phyloP scores from a whole-genome alignment of 1,140 invertebrate genomes.

The Heliconius hermathena region DNA sequence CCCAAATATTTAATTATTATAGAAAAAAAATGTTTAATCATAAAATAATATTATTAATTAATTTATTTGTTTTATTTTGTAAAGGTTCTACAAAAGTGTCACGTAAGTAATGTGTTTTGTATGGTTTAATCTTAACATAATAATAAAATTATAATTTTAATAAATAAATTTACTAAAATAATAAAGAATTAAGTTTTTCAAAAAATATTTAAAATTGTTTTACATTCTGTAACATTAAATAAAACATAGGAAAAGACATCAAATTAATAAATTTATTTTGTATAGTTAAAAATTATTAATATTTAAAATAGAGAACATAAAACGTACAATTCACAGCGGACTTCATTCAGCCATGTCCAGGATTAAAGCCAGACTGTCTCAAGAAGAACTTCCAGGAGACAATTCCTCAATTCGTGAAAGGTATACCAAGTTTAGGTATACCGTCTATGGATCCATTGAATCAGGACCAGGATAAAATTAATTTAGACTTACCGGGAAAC shows the following conservation, averaged over 20 bases:
- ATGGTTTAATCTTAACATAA: neutral
- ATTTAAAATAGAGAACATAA: no score
- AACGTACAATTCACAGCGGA: slow-evolving; percentile 50
- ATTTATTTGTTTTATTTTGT: slow-evolving; percentile 38
- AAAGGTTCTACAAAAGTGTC: slow-evolving; percentile 44
- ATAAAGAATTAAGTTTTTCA: no score
- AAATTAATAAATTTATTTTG: no score
- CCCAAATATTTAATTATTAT: slow-evolving; percentile 4
- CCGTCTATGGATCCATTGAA: slow-evolving; percentile 52
- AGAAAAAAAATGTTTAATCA: slow-evolving; percentile 33
- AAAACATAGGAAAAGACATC: no score
- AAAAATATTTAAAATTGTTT: no score
- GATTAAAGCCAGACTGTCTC: slow-evolving; percentile 57
- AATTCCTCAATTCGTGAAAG: slow-evolving; percentile 57
- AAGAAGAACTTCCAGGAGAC: slow-evolving; percentile 58
- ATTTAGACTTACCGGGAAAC: slow-evolving; percentile 53
- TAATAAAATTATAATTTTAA: no score
- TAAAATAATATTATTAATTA: slow-evolving; percentile 30
- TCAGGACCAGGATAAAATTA: slow-evolving; percentile 40
- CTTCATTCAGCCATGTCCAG: slow-evolving; percentile 58
- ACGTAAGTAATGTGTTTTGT: slow-evolving; percentile 48
- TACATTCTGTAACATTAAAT: no score
- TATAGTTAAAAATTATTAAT: no score
- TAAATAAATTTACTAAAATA: no score
- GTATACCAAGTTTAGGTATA: slow-evolving; percentile 57